A percentile compares a stretch with the other conserved stretches of the same genome.
These are phyloP conservation scores for Malaclemys terrapin DNA, from an alignment of 2,113 vertebrate genomes.

Conservation along the genomic window DNA sequence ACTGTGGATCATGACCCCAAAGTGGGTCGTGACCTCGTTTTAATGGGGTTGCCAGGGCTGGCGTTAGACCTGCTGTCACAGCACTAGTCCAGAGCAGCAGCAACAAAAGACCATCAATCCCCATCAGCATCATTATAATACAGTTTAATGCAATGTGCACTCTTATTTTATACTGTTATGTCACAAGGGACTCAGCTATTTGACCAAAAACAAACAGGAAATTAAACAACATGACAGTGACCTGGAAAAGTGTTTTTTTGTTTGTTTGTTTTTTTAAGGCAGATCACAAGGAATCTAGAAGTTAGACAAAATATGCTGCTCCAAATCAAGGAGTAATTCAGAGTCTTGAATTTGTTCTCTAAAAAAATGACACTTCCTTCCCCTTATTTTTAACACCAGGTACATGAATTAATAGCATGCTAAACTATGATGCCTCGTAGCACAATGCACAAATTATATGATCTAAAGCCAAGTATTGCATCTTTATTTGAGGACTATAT, in stretches of 20 bases:
- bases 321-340: neutral
- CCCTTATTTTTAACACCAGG: neutral
- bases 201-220: neutral
- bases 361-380: neutral
- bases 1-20: too few relatives aligned
- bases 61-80: neutral
- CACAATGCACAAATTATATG: neutral
- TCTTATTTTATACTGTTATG: neutral
- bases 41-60: too few relatives aligned
- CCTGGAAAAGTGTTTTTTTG: neutral
- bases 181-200: neutral
- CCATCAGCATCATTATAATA: neutral
- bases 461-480: neutral
- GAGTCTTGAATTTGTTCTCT: neutral
- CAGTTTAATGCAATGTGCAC: neutral
- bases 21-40: too few relatives aligned
- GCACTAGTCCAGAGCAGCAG: neutral
- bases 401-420: neutral
- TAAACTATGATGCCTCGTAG: neutral
- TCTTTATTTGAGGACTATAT: neutral
- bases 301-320: neutral
- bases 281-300: neutral
- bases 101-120: neutral
- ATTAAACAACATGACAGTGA: neutral
- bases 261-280: neutral